Percentiles rank a stretch among this genome's conserved stretches.
Conservation (phyloP, 1,140 invertebrate genomes). For the Drosophila murphyi region DNA sequence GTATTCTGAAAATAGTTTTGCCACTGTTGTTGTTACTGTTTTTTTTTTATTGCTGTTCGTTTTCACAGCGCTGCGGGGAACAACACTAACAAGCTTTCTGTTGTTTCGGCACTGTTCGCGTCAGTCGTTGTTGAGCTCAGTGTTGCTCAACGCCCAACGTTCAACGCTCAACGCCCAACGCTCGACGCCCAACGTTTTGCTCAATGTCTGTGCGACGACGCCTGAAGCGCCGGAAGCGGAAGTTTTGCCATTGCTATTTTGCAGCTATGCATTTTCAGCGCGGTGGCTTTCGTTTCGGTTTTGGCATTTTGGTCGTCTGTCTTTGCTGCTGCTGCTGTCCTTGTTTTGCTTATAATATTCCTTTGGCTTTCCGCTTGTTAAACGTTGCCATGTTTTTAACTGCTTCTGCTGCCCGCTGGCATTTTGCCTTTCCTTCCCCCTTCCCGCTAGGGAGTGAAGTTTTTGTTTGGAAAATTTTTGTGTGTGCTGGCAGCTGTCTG, state of each 20-base stretch:
- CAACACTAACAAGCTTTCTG: slow-evolving; percentile 80
- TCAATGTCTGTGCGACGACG: slow-evolving; percentile 71
- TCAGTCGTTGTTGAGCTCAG: slow-evolving; percentile 19
- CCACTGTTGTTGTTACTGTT: slow-evolving; percentile 5
- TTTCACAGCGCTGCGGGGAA: slow-evolving; percentile 52
- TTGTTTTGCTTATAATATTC: slow-evolving; percentile 69
- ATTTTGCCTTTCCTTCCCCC: slow-evolving; percentile 17
- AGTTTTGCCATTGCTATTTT: slow-evolving; percentile 82
- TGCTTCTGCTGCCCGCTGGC: slow-evolving; percentile 4
- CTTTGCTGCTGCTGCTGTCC: slow-evolving; percentile 41
- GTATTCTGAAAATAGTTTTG: slow-evolving; percentile 19
- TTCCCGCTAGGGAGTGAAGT: slow-evolving; percentile 1
- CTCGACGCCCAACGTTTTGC: neutral
- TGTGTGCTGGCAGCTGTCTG: slow-evolving; percentile 36
- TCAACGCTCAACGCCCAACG: neutral
- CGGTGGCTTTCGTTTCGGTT: slow-evolving; percentile 21
- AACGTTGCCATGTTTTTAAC: slow-evolving; percentile 60
- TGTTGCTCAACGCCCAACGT: slow-evolving; percentile 55
- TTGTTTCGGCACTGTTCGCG: slow-evolving; percentile 50
- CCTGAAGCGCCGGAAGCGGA: slow-evolving; percentile 77
- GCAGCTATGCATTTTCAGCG: slow-evolving; percentile 69
- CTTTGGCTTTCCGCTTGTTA: slow-evolving; percentile 73
- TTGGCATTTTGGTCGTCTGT: slow-evolving; percentile 50
- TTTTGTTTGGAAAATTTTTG: slow-evolving; percentile 47
- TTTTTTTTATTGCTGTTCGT: slow-evolving; percentile 21